These are phyloP conservation scores for Stegostoma tigrinum DNA, from an alignment of 2,113 vertebrate genomes.

Conservation along the genomic window DNA sequence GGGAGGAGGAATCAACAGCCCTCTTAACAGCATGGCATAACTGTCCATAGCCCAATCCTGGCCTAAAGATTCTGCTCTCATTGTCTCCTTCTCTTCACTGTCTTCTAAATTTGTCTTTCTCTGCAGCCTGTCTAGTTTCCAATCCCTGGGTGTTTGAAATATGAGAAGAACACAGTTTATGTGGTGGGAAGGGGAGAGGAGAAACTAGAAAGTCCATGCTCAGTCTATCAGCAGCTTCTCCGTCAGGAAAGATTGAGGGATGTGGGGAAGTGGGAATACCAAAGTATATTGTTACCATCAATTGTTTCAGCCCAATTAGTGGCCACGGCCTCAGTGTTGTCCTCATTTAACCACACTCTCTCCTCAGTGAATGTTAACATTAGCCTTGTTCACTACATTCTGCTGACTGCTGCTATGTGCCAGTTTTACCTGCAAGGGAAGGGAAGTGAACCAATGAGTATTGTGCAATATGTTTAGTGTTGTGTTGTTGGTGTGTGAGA, in stretches of 20 bases:
- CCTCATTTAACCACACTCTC: background rate
- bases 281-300: background rate
- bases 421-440: background rate
- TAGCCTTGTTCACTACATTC: background rate
- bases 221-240: background rate
- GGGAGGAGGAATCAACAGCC: too few relatives aligned
- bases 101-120: too few relatives aligned
- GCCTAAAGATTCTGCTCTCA: too few relatives aligned
- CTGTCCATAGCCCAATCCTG: too few relatives aligned
- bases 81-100: too few relatives aligned
- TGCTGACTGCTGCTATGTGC: background rate
- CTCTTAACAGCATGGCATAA: too few relatives aligned
- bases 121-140: too few relatives aligned
- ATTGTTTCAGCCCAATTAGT: background rate
- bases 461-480: background rate
- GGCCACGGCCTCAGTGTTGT: background rate
- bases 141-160: background rate
- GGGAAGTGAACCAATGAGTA: background rate
- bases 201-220: background rate
- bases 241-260: background rate
- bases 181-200: background rate
- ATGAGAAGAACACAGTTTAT: background rate
- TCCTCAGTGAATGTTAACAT: background rate
- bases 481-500: background rate
- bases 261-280: background rate